Evolutionary conservation across 1,140 invertebrate genomes (phyloP).

Genomic region (Drosophila orosa): DNA sequence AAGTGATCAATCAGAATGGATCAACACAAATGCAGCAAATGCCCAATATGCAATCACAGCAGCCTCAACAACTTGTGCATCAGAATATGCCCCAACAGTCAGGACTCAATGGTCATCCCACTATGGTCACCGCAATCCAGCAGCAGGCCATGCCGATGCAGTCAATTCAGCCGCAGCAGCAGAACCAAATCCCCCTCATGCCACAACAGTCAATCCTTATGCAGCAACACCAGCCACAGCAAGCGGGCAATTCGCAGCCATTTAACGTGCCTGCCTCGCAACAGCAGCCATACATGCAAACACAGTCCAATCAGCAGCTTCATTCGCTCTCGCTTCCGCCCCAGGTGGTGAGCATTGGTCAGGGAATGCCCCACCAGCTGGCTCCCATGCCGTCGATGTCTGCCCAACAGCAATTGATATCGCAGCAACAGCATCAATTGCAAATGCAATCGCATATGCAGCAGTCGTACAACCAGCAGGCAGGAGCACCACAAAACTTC

Average conservation of each 20-base stretch:
- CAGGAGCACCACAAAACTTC: conserved; percentile 46
- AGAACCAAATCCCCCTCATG: conserved; percentile 47
- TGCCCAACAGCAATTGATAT: conserved; percentile 58
- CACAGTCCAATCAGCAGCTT: conserved; percentile 57
- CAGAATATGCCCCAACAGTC: conserved; percentile 47
- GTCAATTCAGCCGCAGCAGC: conserved; percentile 39
- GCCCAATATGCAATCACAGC: conserved; percentile 43
- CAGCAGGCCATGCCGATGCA: conserved; percentile 53
- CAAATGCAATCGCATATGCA: conserved; percentile 64
- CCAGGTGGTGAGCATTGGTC: conserved; percentile 45
- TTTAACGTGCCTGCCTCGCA: conserved; percentile 56
- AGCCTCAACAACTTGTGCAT: conserved; percentile 46
- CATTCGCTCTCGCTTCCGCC: conserved; percentile 47
- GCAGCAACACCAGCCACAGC: conserved; percentile 64
- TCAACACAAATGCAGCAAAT: conserved; percentile 34
- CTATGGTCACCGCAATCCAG: conserved; percentile 54
- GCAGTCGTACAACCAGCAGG: conserved; percentile 65
- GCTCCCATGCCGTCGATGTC: conserved; percentile 57
- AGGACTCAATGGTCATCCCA: conserved; percentile 33
- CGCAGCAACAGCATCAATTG: conserved; percentile 61
- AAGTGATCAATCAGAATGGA: conserved; percentile 42
- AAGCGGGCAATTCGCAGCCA: conserved; percentile 39
- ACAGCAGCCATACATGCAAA: conserved; percentile 58
- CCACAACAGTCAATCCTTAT: conserved; percentile 41
- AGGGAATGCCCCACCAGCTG: conserved; percentile 51